Conservation (phyloP, 2,888 invertebrate species). For the Unio delphinus region DNA sequence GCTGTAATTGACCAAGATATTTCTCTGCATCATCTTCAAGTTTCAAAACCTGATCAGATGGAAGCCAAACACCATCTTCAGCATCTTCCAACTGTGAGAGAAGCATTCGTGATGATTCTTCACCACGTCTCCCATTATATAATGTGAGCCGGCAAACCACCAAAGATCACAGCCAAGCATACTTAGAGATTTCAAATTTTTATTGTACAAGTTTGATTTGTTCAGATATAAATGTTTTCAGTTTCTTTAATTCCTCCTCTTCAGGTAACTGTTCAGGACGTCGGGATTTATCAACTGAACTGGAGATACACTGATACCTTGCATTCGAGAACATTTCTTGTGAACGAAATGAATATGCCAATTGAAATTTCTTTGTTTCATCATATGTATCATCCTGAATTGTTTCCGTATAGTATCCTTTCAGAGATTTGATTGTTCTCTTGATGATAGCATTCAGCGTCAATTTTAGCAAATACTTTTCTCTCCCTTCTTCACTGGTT, state of each 20-base stretch:
- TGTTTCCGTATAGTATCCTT: constrained; percentile 11
- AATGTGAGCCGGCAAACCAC: constrained; percentile 26
- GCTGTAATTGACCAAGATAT: too few relatives aligned
- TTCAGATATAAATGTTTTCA: constrained; percentile 12
- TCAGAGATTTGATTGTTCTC: constrained; percentile 13
- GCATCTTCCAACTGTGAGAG: neutral
- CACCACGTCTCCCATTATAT: constrained; percentile 30
- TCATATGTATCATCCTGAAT: constrained; percentile 9
- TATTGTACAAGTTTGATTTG: constrained; percentile 11
- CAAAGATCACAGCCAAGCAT: constrained; percentile 20
- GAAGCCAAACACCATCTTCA: too few relatives aligned
- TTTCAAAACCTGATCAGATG: too few relatives aligned
- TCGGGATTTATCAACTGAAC: constrained; percentile 16
- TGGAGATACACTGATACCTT: constrained; percentile 8
- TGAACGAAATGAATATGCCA: constrained; percentile 4
- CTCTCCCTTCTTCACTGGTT: neutral
- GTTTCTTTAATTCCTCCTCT: constrained; percentile 10
- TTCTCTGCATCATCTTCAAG: too few relatives aligned
- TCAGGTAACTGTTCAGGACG: constrained; percentile 15
- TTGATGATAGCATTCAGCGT: constrained; percentile 9
- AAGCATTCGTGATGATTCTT: constrained; percentile 20
- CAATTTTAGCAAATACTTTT: constrained; percentile 18
- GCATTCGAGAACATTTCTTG: constrained; percentile 13
- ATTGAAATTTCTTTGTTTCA: constrained; percentile 13
- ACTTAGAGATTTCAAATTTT: constrained; percentile 8